phyloP scores from a whole-genome alignment of 2,113 vertebrate species.

The rabbit (Oryctolagus cuniculus) region DNA sequence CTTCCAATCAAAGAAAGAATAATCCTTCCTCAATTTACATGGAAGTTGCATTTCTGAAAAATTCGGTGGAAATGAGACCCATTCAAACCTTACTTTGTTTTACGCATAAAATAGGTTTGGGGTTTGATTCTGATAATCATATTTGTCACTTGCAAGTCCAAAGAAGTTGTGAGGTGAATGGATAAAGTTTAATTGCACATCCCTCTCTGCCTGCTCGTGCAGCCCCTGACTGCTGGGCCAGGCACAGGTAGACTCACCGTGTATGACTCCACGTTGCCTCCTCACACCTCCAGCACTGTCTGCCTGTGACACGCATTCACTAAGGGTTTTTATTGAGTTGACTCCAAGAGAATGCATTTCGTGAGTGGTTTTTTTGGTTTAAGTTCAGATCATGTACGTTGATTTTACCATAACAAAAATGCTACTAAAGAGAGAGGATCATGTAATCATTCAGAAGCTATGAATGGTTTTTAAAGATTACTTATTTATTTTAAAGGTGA shows the following conservation, averaged over 20 bases:
- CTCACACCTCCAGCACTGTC: not conserved
- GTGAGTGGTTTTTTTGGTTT: not conserved
- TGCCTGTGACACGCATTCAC: not conserved
- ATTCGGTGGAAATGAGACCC: not conserved
- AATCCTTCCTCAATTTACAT: not conserved
- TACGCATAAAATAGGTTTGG: not conserved
- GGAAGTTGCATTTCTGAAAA: not conserved
- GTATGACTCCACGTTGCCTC: too few species aligned
- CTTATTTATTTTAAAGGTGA: not conserved
- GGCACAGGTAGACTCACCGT: not conserved
- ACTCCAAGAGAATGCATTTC: not conserved
- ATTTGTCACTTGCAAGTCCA: not conserved
- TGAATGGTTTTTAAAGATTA: not conserved
- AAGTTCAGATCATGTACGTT: not conserved
- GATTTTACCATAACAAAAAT: not conserved
- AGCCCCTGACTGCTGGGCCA: not conserved
- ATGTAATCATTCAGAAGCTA: not conserved
- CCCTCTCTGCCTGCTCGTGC: not conserved
- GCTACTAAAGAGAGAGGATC: not conserved
- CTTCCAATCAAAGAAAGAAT: not conserved
- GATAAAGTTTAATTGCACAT: not conserved
- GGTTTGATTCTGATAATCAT: not conserved
- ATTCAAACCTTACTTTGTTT: not conserved
- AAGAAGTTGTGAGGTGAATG: not conserved
- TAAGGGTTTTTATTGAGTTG: not conserved